Base-by-base conservation (phyloP, 2,888 invertebrate species). In the Anoplius nigerrimus region DNA sequence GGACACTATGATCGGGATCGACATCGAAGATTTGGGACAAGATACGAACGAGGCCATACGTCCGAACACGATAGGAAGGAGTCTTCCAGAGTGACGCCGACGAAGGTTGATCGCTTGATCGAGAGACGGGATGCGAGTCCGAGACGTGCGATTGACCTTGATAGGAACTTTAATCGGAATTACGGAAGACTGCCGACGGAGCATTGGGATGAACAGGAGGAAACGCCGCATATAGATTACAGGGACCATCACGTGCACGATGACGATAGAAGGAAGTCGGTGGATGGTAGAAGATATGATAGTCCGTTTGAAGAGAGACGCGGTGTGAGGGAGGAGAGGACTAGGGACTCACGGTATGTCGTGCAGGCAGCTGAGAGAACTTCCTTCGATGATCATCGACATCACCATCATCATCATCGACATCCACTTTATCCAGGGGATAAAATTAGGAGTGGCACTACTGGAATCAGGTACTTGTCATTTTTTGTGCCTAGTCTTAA, bases 301-400 rank as follows among this genome's bases (percentile, higher is more conserved):
- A 90, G 90, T 73, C 90, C 90, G 0, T 91, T 89, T 64, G 89
- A 89, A 24, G 86, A 87, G 13, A 81, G 90, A 72, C 84, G 86
- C 24, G 84, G 88, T 20, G 72, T 72, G 51, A 86, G 89, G 8
- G 90, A 90, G 1, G 90, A 90, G 16, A 83, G 90, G n/a, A 81
- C 88, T 1, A 76, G 62, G 2, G 83, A 82, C 22, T 75, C 86
- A 6, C 78, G 88, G n/a, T 87, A 87, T 34, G 75, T 80, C 8
- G 77, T 82, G n/a, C 84, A 81, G 59, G 45, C 72, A 6, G 46
- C 70, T 2, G 79, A 79, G 11, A 79, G 83, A 72, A 21, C 78
- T 51, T 34, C 74, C 0, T 84, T 83, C 59, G 84, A 84, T 18
- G 84, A 84, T 48, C 84, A 83, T 64, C 82, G 84, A 51, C 84